Conservation (phyloP, 2,797 vertebrate genomes). For the Paratrypauchen microcephalus region DNA sequence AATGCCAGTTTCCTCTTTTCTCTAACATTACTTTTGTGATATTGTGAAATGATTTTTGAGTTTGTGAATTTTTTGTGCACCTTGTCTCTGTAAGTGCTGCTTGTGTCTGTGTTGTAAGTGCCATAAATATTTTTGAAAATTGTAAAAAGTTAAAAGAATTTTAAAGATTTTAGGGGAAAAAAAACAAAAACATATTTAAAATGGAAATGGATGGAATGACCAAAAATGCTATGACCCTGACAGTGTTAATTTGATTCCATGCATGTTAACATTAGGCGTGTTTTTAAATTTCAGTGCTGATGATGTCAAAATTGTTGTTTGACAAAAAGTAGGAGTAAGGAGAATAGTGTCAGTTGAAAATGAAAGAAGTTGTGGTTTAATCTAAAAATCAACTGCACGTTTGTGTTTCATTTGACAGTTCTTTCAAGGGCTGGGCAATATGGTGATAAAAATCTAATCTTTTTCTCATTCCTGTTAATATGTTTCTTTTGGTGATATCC, state of each 20-base stretch:
- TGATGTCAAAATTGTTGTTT: too few species aligned
- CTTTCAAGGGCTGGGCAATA: too few species aligned
- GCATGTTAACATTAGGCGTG: neutral
- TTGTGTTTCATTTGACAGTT: too few species aligned
- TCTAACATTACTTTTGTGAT: neutral
- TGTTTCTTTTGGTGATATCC: too few species aligned
- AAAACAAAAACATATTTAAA: neutral
- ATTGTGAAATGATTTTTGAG: constrained; percentile 1
- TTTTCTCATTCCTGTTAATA: too few species aligned
- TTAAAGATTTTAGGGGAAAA: neutral
- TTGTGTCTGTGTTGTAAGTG: constrained; percentile 6
- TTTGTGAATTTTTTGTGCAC: constrained; percentile 1
- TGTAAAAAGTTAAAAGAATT: neutral
- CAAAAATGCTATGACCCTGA: neutral
- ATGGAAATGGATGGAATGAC: neutral
- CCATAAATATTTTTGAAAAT: neutral
- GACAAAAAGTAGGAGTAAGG: too few species aligned
- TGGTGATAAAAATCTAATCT: too few species aligned
- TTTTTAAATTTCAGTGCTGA: too few species aligned
- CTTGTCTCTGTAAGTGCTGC: constrained; percentile 12
- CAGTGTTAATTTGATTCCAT: neutral
- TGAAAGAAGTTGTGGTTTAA: too few species aligned
- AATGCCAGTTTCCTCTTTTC: neutral
- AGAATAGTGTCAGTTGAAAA: too few species aligned
- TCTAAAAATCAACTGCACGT: too few species aligned